Evolutionary conservation across 92 coral and sea anemone genomes (phyloP), one percentile per base, ranked within the genome.

Genomic region (Micromussa lordhowensis): DNA sequence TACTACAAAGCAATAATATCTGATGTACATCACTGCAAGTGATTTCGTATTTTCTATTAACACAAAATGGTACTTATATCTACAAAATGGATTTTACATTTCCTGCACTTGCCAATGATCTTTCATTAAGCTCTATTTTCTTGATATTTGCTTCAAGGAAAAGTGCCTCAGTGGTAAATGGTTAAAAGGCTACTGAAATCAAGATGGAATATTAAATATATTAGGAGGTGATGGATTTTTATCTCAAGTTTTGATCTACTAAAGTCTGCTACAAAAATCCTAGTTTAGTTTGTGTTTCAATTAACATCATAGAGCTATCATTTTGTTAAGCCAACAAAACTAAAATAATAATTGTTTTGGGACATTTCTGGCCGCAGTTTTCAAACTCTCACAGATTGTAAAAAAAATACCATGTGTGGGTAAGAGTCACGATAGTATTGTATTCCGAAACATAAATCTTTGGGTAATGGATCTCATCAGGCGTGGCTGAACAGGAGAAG

Each of bases 401-500:
- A 63, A 63, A 28, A 28, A 68, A 54, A 18, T n/a, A n/a, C n/a
- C 19, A 81, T 5, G 48, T 29, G 19, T 49, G 55, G 64, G 86
- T 68, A 26, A 1, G 29, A 19, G 17, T 28, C 36, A 66, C n/a
- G n/a, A n/a, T 40, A 68, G 76, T 15, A 19, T 29, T 32, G 9
- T 71, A 17, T 54, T 30, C 19, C 12, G 68, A 71, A 83, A 83
- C 78, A 83, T 11, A 48, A 72, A 73, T 53, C 64, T 49, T 30
- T 61, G n/a, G 73, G 40, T 36, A 63, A 35, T 64, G 53, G 72
- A 63, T 38, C 55, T 79, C 38, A 84, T 79, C 38, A 84, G 88
- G 88, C 26, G 81, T 84, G 88, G 89, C 53, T 24, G 15, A 66
- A 74, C 36, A 75, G 55, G 55, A 84, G 83, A 77, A 10, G 48